Evolutionary conservation across 1,140 invertebrate species (phyloP).

Genomic region (Cyrtorhinus lividipennis): DNA sequence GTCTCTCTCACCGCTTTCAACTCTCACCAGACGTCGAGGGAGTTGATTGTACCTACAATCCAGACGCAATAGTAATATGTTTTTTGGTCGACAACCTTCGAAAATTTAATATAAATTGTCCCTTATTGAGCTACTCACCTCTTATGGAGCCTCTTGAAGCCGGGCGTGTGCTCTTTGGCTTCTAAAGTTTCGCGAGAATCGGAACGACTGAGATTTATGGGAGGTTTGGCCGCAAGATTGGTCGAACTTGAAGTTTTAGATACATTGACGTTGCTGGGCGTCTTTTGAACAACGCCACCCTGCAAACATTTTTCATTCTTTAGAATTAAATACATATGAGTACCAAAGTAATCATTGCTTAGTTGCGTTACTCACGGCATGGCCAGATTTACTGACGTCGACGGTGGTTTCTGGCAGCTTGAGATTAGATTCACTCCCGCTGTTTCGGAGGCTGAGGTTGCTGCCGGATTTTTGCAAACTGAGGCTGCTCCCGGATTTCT

Average conservation of each 20-base stretch:
- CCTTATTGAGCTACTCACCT: too few species aligned
- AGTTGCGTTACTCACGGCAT: too few species aligned
- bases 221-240: conserved; percentile 5
- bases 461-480: not conserved
- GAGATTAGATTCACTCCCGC: too few species aligned
- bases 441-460: not conserved
- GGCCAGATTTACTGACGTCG: not conserved
- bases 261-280: conserved; percentile 8
- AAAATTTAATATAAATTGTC: too few species aligned
- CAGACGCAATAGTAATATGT: too few species aligned
- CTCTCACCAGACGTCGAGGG: conserved; percentile 13
- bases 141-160: conserved; percentile 5
- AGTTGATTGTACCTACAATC: too few species aligned
- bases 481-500: not conserved
- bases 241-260: not conserved
- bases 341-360: too few species aligned
- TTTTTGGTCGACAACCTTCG: too few species aligned
- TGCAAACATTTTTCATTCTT: conserved; percentile 5
- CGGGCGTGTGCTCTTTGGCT: conserved; percentile 8
- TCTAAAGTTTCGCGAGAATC: not conserved
- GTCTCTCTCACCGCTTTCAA: conserved; percentile 21
- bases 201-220: not conserved
- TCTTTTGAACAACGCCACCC: too few species aligned
- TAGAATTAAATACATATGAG: too few species aligned
- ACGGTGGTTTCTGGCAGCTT: too few species aligned